Evolutionary conservation across 2,888 invertebrate genomes (phyloP).

Genomic region (Himalopsyche tibetana): DNA sequence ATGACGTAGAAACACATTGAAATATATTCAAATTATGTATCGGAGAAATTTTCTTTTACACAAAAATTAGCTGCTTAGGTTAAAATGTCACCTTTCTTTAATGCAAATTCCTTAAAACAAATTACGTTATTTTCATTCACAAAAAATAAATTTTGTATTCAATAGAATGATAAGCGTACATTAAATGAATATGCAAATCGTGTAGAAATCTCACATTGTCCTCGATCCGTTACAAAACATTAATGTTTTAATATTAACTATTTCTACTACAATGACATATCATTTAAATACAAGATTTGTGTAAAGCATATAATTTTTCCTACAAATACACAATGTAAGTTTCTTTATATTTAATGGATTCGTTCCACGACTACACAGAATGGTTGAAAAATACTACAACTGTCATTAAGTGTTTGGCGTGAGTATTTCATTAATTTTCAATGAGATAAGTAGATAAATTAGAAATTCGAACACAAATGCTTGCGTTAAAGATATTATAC

Average conservation of each 20-base stretch:
- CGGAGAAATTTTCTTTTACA: slow-evolving; percentile 10
- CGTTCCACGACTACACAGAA: too few relatives aligned
- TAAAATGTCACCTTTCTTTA: slow-evolving; percentile 29
- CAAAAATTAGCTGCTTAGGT: not conserved
- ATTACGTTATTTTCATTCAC: not conserved
- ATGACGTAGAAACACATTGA: too few relatives aligned
- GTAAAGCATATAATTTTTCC: not conserved
- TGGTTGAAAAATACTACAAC: too few relatives aligned
- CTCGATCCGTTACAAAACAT: not conserved
- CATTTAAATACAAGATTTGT: slow-evolving; percentile 9
- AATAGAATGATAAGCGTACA: not conserved
- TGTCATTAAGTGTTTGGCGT: too few relatives aligned
- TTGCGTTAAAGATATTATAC: too few relatives aligned
- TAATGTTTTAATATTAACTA: not conserved
- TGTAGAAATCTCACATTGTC: slow-evolving; percentile 18
- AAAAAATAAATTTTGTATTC: slow-evolving; percentile 15
- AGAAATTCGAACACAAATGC: too few relatives aligned
- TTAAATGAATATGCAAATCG: slow-evolving; percentile 1
- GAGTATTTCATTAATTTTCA: too few relatives aligned
- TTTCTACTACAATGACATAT: not conserved
- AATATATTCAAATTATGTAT: too few relatives aligned
- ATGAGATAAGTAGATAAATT: too few relatives aligned
- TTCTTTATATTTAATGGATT: too few relatives aligned
- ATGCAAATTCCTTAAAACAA: not conserved
- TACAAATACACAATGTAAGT: too few relatives aligned